Base-by-base conservation (phyloP, 2,797 vertebrate species). In the Poeciliopsis infans region DNA sequence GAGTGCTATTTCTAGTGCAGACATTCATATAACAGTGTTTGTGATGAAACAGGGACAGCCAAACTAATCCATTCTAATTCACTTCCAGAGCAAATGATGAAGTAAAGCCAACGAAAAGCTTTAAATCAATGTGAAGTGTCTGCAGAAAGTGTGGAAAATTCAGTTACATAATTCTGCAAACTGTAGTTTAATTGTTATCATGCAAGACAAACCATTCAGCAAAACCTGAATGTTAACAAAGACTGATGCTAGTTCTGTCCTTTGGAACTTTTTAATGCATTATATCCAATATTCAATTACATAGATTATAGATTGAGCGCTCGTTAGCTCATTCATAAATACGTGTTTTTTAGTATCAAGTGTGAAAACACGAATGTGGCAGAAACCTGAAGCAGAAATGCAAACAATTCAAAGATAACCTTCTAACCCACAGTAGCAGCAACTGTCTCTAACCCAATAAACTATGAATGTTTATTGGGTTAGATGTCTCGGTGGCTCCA, bases 161-260 rank as follows among this genome's bases (percentile, higher is more conserved):
- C 33, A 55, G 87, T 96, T 94, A 95, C 74, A 77, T 93, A 93
- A 95, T 66, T 70, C 94, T 94, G 94, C 4, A 92, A 90, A 78
- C 11, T 41, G 41, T 75, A 78, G 72, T 79, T 68, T 61, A 46
- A 71, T 88, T 82, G 81, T 74, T 1, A 76, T 75, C 57, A 39
- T 10, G 18, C 2, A 4, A 31, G 41, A 31, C 15, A 69, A 77
- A 23, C 2, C n/a, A 15, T 15, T 2, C 75, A 6, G 33, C 28
- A 76, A 33, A 77, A 18, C 20, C 75, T 2, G 70, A 75, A 78
- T 41, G 74, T 75, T 49, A 83, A 72, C 10, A 68, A 45, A 47
- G 31, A 4, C 12, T 55, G 76, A 43, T 18, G 79, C 2, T 57
- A 39, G 33, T 31, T 46, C 4, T 45, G 36, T 33, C n/a, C 31